phyloP scores from a whole-genome alignment of 2,797 vertebrate species.

The Sebastes baramenuke region DNA sequence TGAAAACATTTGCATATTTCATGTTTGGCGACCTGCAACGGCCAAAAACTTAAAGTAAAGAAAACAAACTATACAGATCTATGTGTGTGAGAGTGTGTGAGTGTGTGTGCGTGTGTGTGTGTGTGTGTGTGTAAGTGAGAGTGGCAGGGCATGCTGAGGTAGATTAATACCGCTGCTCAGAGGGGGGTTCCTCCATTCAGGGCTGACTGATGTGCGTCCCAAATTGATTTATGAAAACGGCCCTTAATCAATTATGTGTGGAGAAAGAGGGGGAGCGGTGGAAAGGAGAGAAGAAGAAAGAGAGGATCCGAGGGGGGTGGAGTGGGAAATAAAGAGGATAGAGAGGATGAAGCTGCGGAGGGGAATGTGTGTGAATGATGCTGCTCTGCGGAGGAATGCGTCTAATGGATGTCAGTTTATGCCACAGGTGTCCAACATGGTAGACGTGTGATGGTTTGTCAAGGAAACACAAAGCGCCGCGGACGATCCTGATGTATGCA shows the following conservation, averaged over 20 bases:
- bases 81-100: slow-evolving; percentile 30
- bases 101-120: slow-evolving; percentile 39
- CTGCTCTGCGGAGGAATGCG: slow-evolving; percentile 68
- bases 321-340: slow-evolving; percentile 55
- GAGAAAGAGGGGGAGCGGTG: slow-evolving; percentile 84
- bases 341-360: slow-evolving; percentile 47
- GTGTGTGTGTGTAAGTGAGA: slow-evolving; percentile 66
- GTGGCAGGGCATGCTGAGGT: slow-evolving; percentile 79
- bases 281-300: slow-evolving; percentile 67
- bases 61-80: slow-evolving; percentile 58
- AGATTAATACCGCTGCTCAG: slow-evolving; percentile 74
- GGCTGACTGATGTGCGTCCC: slow-evolving; percentile 99
- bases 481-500: slow-evolving; percentile 49
- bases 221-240: slow-evolving; percentile 99
- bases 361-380: slow-evolving; percentile 59
- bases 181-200: slow-evolving; percentile 87
- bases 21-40: slow-evolving; percentile 56
- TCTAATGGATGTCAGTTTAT: slow-evolving; percentile 49
- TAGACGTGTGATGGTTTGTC: slow-evolving; percentile 52
- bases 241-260: slow-evolving; percentile 99
- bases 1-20: slow-evolving; percentile 68
- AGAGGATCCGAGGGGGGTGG: slow-evolving; percentile 46
- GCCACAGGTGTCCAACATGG: slow-evolving; percentile 71
- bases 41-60: slow-evolving; percentile 55
- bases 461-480: slow-evolving; percentile 20